phyloP scores from a whole-genome alignment of 2,888 invertebrate species.

The Drosophila quinaria region DNA sequence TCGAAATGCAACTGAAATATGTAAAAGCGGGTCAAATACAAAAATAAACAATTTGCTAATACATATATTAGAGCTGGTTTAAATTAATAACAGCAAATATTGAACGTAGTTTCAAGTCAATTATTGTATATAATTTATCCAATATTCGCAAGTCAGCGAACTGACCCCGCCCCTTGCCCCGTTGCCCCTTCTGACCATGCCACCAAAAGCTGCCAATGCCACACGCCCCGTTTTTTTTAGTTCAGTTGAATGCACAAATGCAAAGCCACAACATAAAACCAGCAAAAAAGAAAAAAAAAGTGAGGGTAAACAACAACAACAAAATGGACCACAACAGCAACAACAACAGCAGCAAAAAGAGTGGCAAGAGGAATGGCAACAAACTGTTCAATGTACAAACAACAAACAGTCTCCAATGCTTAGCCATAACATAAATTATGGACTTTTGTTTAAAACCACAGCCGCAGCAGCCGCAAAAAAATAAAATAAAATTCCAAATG shows the following conservation, averaged over 20 bases:
- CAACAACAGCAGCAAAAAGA: conserved; percentile 9
- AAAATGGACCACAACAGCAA: conserved; percentile 4
- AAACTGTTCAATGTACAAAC: conserved; percentile 40
- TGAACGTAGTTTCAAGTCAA: conserved; percentile 22
- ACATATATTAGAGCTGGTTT: not conserved
- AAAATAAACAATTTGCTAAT: not conserved
- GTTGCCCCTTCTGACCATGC: conserved; percentile 3
- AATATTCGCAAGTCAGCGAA: conserved; percentile 7
- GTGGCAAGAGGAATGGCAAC: conserved; percentile 46
- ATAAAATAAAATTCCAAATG: conserved; percentile 33
- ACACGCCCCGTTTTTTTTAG: conserved; percentile 24
- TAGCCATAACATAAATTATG: conserved; percentile 76
- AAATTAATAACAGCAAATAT: conserved; percentile 20
- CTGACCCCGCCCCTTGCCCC: conserved; percentile 1
- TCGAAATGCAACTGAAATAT: too few species aligned
- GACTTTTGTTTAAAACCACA: conserved; percentile 75
- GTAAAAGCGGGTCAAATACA: too few species aligned
- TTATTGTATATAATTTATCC: conserved; percentile 20
- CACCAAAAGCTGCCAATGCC: conserved; percentile 18
- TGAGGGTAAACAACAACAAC: conserved; percentile 37
- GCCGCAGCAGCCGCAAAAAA: conserved; percentile 37
- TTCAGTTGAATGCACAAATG: conserved; percentile 73
- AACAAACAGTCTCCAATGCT: conserved; percentile 50
- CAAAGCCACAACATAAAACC: conserved; percentile 54
- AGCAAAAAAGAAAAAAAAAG: conserved; percentile 32